Base-by-base conservation (phyloP, 2,888 invertebrate genomes). In the Megalurothrips usitatus region DNA sequence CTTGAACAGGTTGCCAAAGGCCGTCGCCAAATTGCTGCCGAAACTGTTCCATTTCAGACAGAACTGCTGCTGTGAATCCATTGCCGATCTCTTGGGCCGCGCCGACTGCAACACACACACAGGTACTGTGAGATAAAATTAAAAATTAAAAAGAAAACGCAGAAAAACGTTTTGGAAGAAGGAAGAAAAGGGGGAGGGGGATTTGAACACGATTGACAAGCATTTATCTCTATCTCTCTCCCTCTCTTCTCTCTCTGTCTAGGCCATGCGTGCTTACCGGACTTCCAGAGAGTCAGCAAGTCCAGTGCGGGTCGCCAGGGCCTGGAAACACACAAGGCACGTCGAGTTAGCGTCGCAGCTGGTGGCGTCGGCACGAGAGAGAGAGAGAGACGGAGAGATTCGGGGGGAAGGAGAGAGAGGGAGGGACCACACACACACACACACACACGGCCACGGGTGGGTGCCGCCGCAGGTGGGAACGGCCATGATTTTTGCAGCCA, bases 11-110 rank as follows among this genome's bases (percentile, higher is more conserved):
- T 94, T 95, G 87, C 95, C 95, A 90, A 96, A 96, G 86, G 96
- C 94, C 86, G 95, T 94, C 86, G 96, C 95, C 89, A 96, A 91
- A 90, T 96, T 96, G 87, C 94, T 95, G 88, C 96, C 96, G 89
- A 96, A 96, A 91, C 95, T 96, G 92, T 96, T 96, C 96, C 96
- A 96, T 92, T 96, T 96, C 86, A 96, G 92, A 91, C 96, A 96
- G 90, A 96, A 96, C 90, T 96, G 96, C 90, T 96, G 96, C 91
- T 96, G 95, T 86, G 88, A 87, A 92, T 95, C 95, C 96, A 96
- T 96, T 89, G 92, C 93, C 92, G 84, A 83, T 80, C 26, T 26
- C 23, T 26, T 12, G 23, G 68, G 68, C 68, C 68, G 23, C 68
- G 68, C 68, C 68, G 68, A n/a, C 68, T 75, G 68, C 26, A 26